These are phyloP conservation scores for Shinisaurus crocodilurus DNA, from an alignment of 2,113 vertebrate genomes.

Conservation along the genomic window DNA sequence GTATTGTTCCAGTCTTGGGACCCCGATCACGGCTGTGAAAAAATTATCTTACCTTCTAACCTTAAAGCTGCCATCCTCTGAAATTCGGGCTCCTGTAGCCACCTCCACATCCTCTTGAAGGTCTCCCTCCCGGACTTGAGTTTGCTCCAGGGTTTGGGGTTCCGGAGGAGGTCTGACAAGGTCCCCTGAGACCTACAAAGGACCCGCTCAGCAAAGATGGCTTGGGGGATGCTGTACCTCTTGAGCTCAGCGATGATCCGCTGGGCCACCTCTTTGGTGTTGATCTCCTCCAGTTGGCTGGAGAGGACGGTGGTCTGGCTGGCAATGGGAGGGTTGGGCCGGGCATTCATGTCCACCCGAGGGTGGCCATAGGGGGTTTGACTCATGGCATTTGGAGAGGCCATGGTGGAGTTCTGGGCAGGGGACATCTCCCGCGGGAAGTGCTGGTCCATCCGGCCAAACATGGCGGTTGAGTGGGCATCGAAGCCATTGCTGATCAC, in stretches of 20 bases:
- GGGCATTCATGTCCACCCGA: conserved; percentile 76
- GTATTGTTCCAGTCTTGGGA: not conserved
- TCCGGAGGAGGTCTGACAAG: conserved; percentile 86
- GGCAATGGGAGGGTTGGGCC: conserved; percentile 75
- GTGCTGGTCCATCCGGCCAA: conserved; percentile 79
- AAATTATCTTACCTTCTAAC: conserved; percentile 83
- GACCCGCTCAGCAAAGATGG: conserved; percentile 86
- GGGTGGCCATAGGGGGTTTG: conserved; percentile 51
- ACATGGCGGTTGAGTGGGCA: conserved; percentile 76
- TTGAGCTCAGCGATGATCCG: conserved; percentile 87
- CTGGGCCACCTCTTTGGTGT: conserved; percentile 87
- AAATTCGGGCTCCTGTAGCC: conserved; percentile 88
- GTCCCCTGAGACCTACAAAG: conserved; percentile 87
- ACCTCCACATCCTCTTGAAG: conserved; percentile 88
- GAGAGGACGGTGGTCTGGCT: conserved; percentile 73
- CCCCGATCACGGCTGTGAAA: conserved; percentile 15
- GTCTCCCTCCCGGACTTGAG: conserved; percentile 89
- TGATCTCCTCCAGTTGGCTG: conserved; percentile 81
- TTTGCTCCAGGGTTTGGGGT: conserved; percentile 89
- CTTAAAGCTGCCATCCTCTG: conserved; percentile 87
- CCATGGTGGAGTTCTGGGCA: conserved; percentile 81
- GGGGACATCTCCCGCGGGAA: conserved; percentile 84
- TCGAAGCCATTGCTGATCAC: conserved; percentile 79
- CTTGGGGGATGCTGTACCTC: conserved; percentile 88
- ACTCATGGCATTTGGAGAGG: conserved; percentile 73